Evolutionary conservation across 2,113 vertebrate genomes (phyloP).

Genomic region (Monarcha castaneiventris): DNA sequence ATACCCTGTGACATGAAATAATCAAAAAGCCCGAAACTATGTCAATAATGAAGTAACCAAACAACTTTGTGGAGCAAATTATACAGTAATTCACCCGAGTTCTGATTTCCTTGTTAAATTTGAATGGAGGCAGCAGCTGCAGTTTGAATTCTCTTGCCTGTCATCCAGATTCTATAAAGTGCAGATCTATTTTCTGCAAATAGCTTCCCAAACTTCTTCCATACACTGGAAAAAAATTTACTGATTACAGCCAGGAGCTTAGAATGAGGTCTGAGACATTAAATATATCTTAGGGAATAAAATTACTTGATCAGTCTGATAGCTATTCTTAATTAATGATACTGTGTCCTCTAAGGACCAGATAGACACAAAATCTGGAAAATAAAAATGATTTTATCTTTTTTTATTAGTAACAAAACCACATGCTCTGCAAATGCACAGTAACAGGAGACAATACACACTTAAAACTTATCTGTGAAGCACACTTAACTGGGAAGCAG

Average conservation of each 20-base stretch:
- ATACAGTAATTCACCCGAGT: background rate
- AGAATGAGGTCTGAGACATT: background rate
- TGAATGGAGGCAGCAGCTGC: background rate
- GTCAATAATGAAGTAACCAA: background rate
- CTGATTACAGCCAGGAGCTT: background rate
- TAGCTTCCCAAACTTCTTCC: background rate
- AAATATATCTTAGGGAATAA: background rate
- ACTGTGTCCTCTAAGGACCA: background rate
- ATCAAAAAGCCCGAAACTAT: background rate
- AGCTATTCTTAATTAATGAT: background rate
- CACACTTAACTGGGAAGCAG: background rate
- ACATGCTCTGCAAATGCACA: background rate
- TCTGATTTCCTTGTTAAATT: background rate
- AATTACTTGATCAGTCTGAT: background rate
- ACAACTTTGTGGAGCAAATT: background rate
- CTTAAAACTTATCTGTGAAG: background rate
- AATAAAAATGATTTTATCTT: background rate
- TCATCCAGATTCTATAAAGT: background rate
- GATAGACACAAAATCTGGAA: background rate
- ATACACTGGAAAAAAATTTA: background rate
- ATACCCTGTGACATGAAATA: background rate
- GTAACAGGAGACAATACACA: background rate
- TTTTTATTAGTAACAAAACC: background rate
- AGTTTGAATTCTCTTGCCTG: background rate
- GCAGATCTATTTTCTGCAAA: background rate